Percentiles rank a stretch among this genome's conserved stretches.
phyloP scores from a whole-genome alignment of 2,113 vertebrate genomes.

The Macroglossus sobrinus region DNA sequence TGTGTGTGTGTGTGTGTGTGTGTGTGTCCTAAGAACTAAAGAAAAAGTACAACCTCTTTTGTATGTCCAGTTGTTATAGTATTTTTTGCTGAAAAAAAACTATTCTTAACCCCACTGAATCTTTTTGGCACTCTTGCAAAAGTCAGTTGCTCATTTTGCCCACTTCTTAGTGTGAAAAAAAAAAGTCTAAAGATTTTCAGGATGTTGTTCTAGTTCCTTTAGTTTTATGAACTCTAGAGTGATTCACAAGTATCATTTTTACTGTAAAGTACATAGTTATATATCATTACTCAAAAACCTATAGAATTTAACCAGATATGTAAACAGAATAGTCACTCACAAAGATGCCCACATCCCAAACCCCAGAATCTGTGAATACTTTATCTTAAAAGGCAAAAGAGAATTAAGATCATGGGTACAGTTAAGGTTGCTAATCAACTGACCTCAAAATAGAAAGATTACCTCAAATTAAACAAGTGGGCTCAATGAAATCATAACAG shows the following conservation, averaged over 20 bases:
- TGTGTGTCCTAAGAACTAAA: background rate
- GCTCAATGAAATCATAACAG: background rate
- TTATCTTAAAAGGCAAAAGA: background rate
- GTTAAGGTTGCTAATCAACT: background rate
- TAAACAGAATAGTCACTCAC: background rate
- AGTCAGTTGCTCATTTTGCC: background rate
- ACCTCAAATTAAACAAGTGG: background rate
- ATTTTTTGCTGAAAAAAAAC: background rate
- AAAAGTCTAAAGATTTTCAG: background rate
- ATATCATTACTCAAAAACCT: background rate
- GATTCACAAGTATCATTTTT: background rate
- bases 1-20: background rate
- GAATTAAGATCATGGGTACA: background rate
- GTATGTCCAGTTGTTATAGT: background rate
- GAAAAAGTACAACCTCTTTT: background rate
- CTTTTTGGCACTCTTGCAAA: background rate
- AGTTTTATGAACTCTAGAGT: background rate
- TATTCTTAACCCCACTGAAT: background rate
- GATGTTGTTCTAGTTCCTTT: background rate
- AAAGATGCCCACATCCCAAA: background rate
- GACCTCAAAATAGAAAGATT: background rate
- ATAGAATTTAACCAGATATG: background rate
- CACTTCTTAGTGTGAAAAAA: background rate
- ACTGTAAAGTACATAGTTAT: background rate
- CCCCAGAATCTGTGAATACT: background rate